Base-by-base conservation (phyloP, 2,113 vertebrate genomes). In the Elachura formosa region DNA sequence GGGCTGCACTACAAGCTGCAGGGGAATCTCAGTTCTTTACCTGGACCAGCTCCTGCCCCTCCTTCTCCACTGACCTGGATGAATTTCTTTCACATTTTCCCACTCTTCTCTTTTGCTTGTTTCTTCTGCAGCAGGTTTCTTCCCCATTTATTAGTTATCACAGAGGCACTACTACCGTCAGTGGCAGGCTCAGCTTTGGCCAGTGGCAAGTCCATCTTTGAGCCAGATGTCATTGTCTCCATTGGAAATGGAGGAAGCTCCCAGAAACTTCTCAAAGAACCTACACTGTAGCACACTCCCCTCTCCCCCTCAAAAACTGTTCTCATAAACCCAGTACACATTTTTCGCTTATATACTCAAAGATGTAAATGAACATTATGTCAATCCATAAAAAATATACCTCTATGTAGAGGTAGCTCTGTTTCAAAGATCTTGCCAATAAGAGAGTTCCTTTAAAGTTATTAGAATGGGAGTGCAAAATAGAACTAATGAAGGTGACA, bases 1-100 rank as follows among this genome's bases (percentile, higher is more conserved):
- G 7, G 31, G 5, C 64, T 63, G 20, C 38, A 18, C 4, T 9
- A 31, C 0, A 0, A 8, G 14, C 17, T 75, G 29, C 40, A 31
- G 26, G 11, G 14, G 24, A 49, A 82, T 13, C 9, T 59, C 18
- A 33, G 18, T 24, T 61, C 14, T 0, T 0, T 2, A 3, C 7
- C 10, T 38, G 34, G 5, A 81, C 11, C 20, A 38, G 10, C 3
- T 84, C 33, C 43, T 52, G 4, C 26, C 8, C 6, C 17, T 38
- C 28, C 7, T 69, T 33, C 15, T 76, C 7, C 69, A 64, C 31
- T 61, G 45, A 31, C 24, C 24, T 64, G 5, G 7, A 5, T 56
- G 8, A 33, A 3, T 66, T 85, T 23, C 11, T 25, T 2, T 56
- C 29, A 22, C 5, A 10, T 55, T 29, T 56, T 51, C 29, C 55